A percentile compares a stretch with the other conserved stretches of the same genome.
phyloP scores from a whole-genome alignment of 2,888 invertebrate genomes.

The Athrips mouffetella region DNA sequence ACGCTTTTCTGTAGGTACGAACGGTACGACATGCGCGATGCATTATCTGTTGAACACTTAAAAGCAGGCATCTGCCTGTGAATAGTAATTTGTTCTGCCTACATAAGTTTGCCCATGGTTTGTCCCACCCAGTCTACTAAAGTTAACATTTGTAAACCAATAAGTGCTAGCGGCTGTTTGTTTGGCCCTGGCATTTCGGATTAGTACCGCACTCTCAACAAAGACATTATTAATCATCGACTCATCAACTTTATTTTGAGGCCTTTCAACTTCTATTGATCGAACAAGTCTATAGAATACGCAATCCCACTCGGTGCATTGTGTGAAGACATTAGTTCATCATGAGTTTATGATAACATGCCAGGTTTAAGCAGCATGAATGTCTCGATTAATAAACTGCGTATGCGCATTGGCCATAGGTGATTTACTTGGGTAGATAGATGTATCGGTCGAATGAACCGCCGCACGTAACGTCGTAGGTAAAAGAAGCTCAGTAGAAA shows the following conservation, averaged over 20 bases:
- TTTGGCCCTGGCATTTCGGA: constrained; percentile 3
- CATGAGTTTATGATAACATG: too few species aligned
- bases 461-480: constrained; percentile 61
- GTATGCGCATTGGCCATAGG: constrained; percentile 25
- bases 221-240: neutral
- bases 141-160: neutral
- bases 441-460: constrained; percentile 42
- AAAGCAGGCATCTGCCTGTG: neutral
- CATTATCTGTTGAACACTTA: neutral
- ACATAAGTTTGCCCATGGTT: too few species aligned
- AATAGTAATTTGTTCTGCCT: neutral
- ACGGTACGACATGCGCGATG: too few species aligned
- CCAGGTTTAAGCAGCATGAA: constrained; percentile 1
- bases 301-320: too few species aligned
- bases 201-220: neutral
- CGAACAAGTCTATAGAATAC: too few species aligned
- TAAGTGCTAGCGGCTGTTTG: neutral
- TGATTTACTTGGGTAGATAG: constrained; percentile 35
- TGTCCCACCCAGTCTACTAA: too few species aligned
- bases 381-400: constrained; percentile 8
- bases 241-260: neutral
- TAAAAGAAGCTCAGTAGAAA: constrained; percentile 74
- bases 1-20: neutral
- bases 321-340: too few species aligned
- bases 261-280: too few species aligned